These are phyloP conservation scores for Drosophila koepferae DNA, from an alignment of 2,888 invertebrate genomes.

Conservation along the genomic window DNA sequence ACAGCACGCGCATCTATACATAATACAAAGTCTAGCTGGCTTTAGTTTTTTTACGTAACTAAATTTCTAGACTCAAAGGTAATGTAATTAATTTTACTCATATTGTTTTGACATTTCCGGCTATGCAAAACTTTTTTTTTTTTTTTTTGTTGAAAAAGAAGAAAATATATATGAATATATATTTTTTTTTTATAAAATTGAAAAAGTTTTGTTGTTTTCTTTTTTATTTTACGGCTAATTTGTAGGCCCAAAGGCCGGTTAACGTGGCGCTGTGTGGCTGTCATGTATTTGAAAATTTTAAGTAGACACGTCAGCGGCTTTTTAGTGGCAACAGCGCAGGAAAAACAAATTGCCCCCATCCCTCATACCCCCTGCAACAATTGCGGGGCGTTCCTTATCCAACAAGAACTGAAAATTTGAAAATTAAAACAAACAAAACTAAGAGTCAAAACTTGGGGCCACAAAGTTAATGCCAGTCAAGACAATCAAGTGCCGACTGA, in stretches of 20 bases:
- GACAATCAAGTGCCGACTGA: conserved; percentile 58
- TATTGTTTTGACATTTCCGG: conserved; percentile 54
- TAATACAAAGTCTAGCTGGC: neutral
- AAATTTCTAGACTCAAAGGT: conserved; percentile 16
- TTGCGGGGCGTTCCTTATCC: conserved; percentile 43
- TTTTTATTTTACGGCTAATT: conserved; percentile 52
- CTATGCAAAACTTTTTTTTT: conserved; percentile 12
- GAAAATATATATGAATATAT: neutral
- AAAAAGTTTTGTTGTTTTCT: neutral
- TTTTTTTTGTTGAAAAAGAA: conserved; percentile 9
- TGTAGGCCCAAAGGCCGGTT: conserved; percentile 52
- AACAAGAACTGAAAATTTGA: conserved; percentile 33
- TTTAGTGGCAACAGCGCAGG: conserved; percentile 59
- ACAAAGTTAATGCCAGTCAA: conserved; percentile 71
- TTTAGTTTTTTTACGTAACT: neutral
- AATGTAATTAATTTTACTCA: conserved; percentile 30
- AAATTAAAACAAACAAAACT: conserved; percentile 71
- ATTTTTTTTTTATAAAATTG: neutral
- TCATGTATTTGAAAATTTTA: conserved; percentile 68
- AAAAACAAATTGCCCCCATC: conserved; percentile 68
- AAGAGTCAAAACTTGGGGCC: conserved; percentile 47
- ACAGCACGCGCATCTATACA: neutral
- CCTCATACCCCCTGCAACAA: conserved; percentile 29
- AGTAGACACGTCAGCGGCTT: conserved; percentile 77
- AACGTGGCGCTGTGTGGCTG: conserved; percentile 49